Evolutionary conservation across 2,113 vertebrate genomes (phyloP).

Genomic region (Sus scrofa): T2T-Sscrofa CM000817.6:163676501-163677000

Average conservation of each 20-base stretch:
- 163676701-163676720: not conserved
- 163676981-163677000: too few relatives aligned
- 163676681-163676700: not conserved
- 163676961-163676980: not conserved
- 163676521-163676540: not conserved
- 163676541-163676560: not conserved
- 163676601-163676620: not conserved
- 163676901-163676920: not conserved
- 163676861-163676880: too few relatives aligned
- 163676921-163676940: not conserved
- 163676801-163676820: too few relatives aligned
- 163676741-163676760: too few relatives aligned
- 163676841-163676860: too few relatives aligned
- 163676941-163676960: not conserved
- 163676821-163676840: too few relatives aligned
- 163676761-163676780: too few relatives aligned
- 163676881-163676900: too few relatives aligned
- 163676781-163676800: too few relatives aligned
- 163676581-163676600: slow-evolving; percentile 19
- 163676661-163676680: not conserved
- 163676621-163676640: not conserved
- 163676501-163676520: not conserved
- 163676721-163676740: not conserved
- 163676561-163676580: not conserved
- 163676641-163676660: not conserved